Evolutionary conservation across 2,888 invertebrate species (phyloP).

Genomic region (Labia minor): DNA sequence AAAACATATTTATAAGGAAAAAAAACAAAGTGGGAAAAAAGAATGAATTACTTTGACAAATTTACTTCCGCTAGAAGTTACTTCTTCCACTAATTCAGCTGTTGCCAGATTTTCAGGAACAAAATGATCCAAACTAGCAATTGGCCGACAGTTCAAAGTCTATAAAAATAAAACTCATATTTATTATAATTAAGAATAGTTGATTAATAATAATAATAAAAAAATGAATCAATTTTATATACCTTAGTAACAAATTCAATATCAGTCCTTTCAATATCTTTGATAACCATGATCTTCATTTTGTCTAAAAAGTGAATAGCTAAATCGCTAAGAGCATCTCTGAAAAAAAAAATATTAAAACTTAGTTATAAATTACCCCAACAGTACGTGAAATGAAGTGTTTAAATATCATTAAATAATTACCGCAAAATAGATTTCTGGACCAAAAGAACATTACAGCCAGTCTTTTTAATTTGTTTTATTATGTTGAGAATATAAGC

Average conservation of each 20-base stretch:
- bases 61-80: conserved; percentile 75
- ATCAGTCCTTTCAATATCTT: conserved; percentile 96
- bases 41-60: conserved; percentile 63
- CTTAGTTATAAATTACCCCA: not conserved
- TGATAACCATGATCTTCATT: conserved; percentile 96
- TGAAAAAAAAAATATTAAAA: conserved; percentile 33
- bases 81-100: conserved; percentile 91
- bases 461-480: conserved; percentile 96
- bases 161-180: conserved; percentile 29
- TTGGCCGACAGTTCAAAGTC: conserved; percentile 85
- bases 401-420: conserved; percentile 20
- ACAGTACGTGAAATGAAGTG: too few species aligned
- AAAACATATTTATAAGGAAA: not conserved
- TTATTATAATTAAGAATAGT: too few species aligned
- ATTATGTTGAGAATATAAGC: conserved; percentile 96
- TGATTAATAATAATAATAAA: too few species aligned
- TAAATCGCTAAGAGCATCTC: conserved; percentile 93
- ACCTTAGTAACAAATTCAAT: conserved; percentile 93
- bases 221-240: conserved; percentile 21
- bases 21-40: too few species aligned
- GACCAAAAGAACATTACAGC: conserved; percentile 94
- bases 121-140: conserved; percentile 98
- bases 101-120: conserved; percentile 78
- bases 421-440: conserved; percentile 70
- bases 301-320: conserved; percentile 97